These are phyloP conservation scores for Edolisoma coerulescens DNA, from an alignment of 2,113 vertebrate genomes.

Conservation along the genomic window DNA sequence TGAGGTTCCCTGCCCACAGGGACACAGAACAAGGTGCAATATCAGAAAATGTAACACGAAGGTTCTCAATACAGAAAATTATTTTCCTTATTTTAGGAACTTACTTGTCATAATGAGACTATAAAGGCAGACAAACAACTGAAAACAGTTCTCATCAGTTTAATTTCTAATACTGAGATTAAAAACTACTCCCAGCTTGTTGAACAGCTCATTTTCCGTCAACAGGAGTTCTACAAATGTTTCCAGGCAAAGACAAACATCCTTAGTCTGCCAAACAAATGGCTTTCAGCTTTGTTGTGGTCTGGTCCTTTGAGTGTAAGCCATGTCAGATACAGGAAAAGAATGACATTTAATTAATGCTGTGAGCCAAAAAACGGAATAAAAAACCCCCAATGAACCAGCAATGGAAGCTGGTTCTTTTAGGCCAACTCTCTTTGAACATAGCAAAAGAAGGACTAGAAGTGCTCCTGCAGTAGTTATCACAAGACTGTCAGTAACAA, in stretches of 20 bases:
- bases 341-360: slow-evolving; percentile 17
- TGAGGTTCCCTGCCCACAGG: background rate
- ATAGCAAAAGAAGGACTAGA: background rate
- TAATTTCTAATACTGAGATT: background rate
- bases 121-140: background rate
- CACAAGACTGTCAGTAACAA: background rate
- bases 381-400: background rate
- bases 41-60: fast-evolving
- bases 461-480: background rate
- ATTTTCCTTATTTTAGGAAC: background rate
- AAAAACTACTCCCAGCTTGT: background rate
- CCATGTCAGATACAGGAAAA: background rate
- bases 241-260: slow-evolving; percentile 51
- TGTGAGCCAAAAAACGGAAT: background rate
- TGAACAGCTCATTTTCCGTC: slow-evolving; percentile 3
- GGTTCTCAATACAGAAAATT: background rate
- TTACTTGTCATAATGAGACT: background rate
- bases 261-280: slow-evolving; percentile 39
- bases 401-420: background rate
- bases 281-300: slow-evolving; percentile 44
- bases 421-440: background rate
- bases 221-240: slow-evolving; percentile 37
- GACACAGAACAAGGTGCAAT: background rate
- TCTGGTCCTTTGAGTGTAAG: slow-evolving; percentile 26
- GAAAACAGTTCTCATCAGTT: background rate